Evolutionary conservation across 1,140 invertebrate species (phyloP), one percentile per base, ranked within the genome.

Genomic region (Bradynema listronoti): DNA sequence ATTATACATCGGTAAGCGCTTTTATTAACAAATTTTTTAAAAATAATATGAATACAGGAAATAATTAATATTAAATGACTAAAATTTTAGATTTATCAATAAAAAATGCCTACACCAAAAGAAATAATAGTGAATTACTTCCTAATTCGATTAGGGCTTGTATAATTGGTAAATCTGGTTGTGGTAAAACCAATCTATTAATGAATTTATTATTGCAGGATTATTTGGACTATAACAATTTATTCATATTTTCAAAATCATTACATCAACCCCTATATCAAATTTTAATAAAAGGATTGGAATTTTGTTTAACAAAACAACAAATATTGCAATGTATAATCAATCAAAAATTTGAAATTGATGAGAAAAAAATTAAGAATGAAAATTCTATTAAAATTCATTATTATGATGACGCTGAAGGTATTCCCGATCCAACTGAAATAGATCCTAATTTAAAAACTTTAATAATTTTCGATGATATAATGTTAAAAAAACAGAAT

Each of bases 221-320:
- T 61, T 65, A 65, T 52, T 47, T 65, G n/a, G 63, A 65, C 34
- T 65, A 65, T 43, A 60, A 68, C 43, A 65, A 65, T 42, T 50
- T 65, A 14, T 68, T 41, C 14, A 68, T 65, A 25, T 65, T 65
- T 68, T 56, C 63, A 27, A 68, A 69, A 2, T 61, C 52, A 9
- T 27, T 65, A 2, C 52, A 69, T 42, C 63, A 65, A 68, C 63
- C 63, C 1, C 41, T 61, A 9, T 65, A 65, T 67, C 39, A 65
- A 65, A 53, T 58, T 1, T 51, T 65, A 14, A 65, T 65, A 1
- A 67, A 68, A 19, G 61, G 63, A 9, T 59, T 68, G 22, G 33
- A 34, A 27, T 57, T 66, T 58, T 25, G 47, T 4, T 67, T 64
- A 19, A 61, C 4, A 32, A 65, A 65, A 50, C 43, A 61, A 58